These are phyloP conservation scores for Cybosia mesomella DNA, from an alignment of 2,888 invertebrate genomes.

Conservation along the genomic window DNA sequence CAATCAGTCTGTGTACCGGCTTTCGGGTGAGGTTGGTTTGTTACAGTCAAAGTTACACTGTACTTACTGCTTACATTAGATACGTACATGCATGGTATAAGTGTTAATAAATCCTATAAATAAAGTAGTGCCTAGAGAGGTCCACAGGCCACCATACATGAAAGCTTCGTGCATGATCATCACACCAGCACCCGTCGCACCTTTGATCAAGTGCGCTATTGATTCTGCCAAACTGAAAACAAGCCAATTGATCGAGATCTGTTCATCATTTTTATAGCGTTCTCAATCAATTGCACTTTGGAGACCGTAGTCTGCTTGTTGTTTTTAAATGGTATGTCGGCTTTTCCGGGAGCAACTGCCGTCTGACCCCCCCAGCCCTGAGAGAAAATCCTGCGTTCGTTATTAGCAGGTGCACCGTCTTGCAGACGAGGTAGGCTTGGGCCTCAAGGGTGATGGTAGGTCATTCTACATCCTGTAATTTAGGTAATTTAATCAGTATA, in stretches of 20 bases:
- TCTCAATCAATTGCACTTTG: neutral
- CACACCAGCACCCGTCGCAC: conserved; percentile 71
- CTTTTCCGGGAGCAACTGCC: no score
- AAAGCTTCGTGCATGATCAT: conserved; percentile 75
- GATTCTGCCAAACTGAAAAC: conserved; percentile 65
- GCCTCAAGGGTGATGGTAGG: no score
- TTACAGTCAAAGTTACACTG: neutral
- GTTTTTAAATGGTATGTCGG: no score
- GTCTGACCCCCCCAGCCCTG: no score
- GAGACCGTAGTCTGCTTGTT: neutral
- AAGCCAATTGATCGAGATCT: neutral
- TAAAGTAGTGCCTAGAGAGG: conserved; percentile 58
- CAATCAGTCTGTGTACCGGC: no score
- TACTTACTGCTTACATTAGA: neutral
- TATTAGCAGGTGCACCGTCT: no score
- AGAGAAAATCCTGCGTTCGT: no score
- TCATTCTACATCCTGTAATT: no score
- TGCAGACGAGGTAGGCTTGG: no score
- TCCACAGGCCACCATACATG: conserved; percentile 74
- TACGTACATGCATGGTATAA: conserved; percentile 69
- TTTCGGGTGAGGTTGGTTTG: no score
- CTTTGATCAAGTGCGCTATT: conserved; percentile 69
- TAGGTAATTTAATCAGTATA: no score
- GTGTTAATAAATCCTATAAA: conserved; percentile 59
- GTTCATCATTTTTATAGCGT: neutral